A percentile compares a stretch with the other conserved stretches of the same genome.
Conservation (phyloP, 2,113 vertebrate species). For the crab-eating macaque (Macaca fascicularis) region T2T-MFA8v1.1 NC_088384.1:102053501-102054000, state of each 20-base stretch:
- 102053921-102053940: not conserved
- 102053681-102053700: constrained; percentile 62
- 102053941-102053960: not conserved
- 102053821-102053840: not conserved
- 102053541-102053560: constrained; percentile 46
- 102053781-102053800: not conserved
- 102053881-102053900: not conserved
- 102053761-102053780: not conserved
- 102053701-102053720: not conserved
- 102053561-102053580: constrained; percentile 52
- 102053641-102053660: constrained; percentile 68
- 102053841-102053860: not conserved
- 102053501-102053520: not conserved
- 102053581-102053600: constrained; percentile 76
- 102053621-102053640: constrained; percentile 70
- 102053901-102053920: not conserved
- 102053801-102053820: not conserved
- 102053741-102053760: constrained; percentile 21
- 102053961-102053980: not conserved
- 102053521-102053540: constrained; percentile 41
- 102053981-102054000: not conserved
- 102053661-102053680: not conserved
- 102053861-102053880: not conserved
- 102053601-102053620: constrained; percentile 74
- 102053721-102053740: not conserved